A percentile compares a stretch with the other conserved stretches of the same genome.
Conservation (phyloP, 2,113 vertebrate genomes). For the Vicugna pacos region DNA sequence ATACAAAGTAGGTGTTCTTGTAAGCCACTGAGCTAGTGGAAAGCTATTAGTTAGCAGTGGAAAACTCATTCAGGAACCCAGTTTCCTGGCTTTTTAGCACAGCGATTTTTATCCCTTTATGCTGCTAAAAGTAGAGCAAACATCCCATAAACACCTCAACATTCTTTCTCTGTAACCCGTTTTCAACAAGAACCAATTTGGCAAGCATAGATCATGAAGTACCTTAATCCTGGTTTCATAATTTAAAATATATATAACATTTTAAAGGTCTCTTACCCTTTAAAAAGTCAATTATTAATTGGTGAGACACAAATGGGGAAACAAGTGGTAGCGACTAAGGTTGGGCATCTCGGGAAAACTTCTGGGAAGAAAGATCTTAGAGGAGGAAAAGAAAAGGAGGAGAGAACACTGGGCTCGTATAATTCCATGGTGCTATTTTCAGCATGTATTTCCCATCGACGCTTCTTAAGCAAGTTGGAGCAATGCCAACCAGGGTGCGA, state of each 20-base stretch:
- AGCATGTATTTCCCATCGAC: slow-evolving; percentile 49
- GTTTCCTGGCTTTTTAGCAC: background rate
- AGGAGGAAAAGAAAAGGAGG: background rate
- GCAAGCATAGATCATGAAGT: background rate
- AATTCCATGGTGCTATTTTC: slow-evolving; percentile 59
- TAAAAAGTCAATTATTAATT: background rate
- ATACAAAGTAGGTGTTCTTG: background rate
- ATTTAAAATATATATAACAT: background rate
- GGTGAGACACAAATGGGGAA: background rate
- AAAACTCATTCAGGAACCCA: background rate
- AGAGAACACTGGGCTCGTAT: background rate
- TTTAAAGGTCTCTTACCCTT: background rate
- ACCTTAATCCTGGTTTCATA: background rate
- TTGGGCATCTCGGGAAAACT: background rate
- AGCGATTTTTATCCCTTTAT: background rate
- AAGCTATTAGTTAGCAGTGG: background rate
- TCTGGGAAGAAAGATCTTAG: background rate
- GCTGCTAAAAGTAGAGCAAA: background rate
- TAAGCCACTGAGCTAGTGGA: background rate
- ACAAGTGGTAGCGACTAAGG: background rate
- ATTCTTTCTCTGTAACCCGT: background rate
- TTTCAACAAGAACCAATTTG: background rate
- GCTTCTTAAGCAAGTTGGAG: slow-evolving; percentile 54
- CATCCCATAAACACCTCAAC: background rate
- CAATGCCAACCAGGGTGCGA: slow-evolving; percentile 33